Percentiles rank a stretch among this genome's conserved stretches.
These are phyloP conservation scores for Nematolebias whitei DNA, from an alignment of 2,113 vertebrate genomes.

Conservation along the genomic window DNA sequence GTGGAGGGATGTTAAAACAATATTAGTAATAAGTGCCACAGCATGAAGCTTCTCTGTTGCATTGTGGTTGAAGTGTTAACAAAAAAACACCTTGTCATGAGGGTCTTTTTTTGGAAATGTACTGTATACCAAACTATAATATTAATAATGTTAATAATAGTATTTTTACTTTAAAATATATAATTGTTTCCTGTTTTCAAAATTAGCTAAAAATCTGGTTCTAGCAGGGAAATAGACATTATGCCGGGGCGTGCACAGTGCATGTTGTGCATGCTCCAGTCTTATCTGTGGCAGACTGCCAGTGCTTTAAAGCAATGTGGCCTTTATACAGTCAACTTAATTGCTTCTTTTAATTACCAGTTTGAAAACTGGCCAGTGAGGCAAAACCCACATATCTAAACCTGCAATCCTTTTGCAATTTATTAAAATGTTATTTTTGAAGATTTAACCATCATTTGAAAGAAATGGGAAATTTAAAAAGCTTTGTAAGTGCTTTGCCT, in stretches of 20 bases:
- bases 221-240: background rate
- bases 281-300: conserved; percentile 17
- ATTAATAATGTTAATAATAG: no score
- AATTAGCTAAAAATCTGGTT: background rate
- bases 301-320: background rate
- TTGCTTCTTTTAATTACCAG: background rate
- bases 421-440: background rate
- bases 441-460: background rate
- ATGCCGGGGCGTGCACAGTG: background rate
- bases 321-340: background rate
- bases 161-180: no score
- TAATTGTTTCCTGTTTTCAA: background rate
- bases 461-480: background rate
- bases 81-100: background rate
- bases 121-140: background rate
- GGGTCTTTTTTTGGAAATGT: background rate
- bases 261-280: background rate
- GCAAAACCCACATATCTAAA: background rate
- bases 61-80: conserved; percentile 14
- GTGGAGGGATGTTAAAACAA: conserved; percentile 37
- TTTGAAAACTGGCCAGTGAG: background rate
- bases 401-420: background rate
- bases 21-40: conserved; percentile 43
- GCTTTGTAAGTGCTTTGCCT: background rate
- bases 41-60: conserved; percentile 33